Base-by-base conservation (phyloP, 1,140 invertebrate genomes). In the Polyergus mexicanus region DNA sequence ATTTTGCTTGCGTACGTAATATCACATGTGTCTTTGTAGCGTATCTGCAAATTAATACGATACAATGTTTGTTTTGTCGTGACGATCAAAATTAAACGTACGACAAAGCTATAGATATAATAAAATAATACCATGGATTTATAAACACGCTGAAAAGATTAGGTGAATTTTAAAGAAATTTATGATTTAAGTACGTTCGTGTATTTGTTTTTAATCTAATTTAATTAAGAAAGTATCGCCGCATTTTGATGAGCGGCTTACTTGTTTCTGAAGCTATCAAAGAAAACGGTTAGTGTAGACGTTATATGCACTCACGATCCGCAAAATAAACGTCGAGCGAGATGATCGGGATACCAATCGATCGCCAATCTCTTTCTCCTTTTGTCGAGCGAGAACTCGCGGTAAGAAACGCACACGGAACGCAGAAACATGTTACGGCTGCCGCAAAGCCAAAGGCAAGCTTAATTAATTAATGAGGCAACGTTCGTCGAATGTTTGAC, bases 391-490 rank as follows among this genome's bases (percentile, higher is more conserved):
- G 65, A 22, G 54, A 63, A 32, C 56, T 47, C 19, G 54, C 22
- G 75, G 69, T 11, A 83, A 86, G 71, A 88, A 88, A 86, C 38
- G 68, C 11, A 54, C 38, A 16, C 16, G 25, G 11, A 11, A 80
- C 25, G 66, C 28, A n/a, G 38, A 81, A 81, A 38, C 56, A 71
- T 72, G 51, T 56, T 72, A 51, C 51, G 54, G 22, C 54, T 25
- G 51, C 47, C 25, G 47, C 58, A 69, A 76, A 47, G 84, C n/a
- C 63, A 66, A 89, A 85, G 69, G 76, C 80, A 76, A 87, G 32
- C 62, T 88, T 90, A 90, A 90, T 90, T 90, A 90, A 90, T 90
- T 90, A 90, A 90, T 86, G 86, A 90, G 86, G 62, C 83, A 84
- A 90, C 76, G 83, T 78, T 89, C 63, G 35, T 71, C 69, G 86